Evolutionary conservation across 2,888 invertebrate genomes (phyloP).

Genomic region (Polyploca ridens): DNA sequence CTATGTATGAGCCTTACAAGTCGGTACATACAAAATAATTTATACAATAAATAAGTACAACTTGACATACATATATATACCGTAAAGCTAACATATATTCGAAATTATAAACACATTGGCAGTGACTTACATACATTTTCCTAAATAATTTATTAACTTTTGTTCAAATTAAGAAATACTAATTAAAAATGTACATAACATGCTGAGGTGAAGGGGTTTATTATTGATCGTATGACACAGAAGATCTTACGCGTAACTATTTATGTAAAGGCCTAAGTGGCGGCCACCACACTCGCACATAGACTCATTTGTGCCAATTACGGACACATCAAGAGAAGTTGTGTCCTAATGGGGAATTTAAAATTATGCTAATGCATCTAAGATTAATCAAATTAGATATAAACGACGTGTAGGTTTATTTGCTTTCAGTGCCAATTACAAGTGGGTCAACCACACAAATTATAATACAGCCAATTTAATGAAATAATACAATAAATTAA

Average conservation of each 20-base stretch:
- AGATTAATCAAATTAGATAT: neutral
- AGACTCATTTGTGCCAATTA: neutral
- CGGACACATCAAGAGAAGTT: neutral
- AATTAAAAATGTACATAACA: slow-evolving; percentile 35
- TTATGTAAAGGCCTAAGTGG: slow-evolving; percentile 30
- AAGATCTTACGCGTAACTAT: slow-evolving; percentile 57
- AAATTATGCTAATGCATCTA: neutral
- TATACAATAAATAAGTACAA: slow-evolving; percentile 72
- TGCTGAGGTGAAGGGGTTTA: slow-evolving; percentile 63
- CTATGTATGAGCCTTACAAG: slow-evolving; percentile 20
- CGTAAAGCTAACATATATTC: slow-evolving; percentile 52
- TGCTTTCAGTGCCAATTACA: neutral
- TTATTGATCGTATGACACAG: slow-evolving; percentile 47
- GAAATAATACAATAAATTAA: slow-evolving; percentile 2
- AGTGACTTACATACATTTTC: slow-evolving; percentile 67
- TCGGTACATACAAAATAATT: slow-evolving; percentile 45
- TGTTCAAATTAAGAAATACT: slow-evolving; percentile 73
- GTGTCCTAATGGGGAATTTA: neutral
- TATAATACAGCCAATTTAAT: neutral
- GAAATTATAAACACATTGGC: slow-evolving; percentile 67
- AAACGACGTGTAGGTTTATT: neutral
- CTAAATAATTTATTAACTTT: slow-evolving; percentile 55
- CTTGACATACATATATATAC: slow-evolving; percentile 44
- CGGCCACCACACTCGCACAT: slow-evolving; percentile 13
- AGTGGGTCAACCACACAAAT: neutral